A percentile compares a stretch with the other conserved stretches of the same genome.
Evolutionary conservation across 2,888 invertebrate species (phyloP).

Genomic region (Catocala sponsa): DNA sequence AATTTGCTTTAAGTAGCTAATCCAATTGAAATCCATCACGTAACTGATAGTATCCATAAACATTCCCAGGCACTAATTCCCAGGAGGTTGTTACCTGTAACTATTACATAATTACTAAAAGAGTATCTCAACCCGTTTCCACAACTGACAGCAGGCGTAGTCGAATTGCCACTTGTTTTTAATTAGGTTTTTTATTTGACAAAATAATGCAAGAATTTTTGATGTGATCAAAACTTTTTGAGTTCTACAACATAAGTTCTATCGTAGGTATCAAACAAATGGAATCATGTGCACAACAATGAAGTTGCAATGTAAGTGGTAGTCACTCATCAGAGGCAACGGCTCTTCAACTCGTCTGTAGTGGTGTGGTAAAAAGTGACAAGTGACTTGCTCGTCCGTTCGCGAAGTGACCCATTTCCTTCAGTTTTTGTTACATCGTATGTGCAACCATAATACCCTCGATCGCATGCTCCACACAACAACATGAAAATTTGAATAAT

Average conservation of each 20-base stretch:
- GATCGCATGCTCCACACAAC: too few species aligned
- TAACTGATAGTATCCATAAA: neutral
- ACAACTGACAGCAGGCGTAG: slow-evolving; percentile 16
- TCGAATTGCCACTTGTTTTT: slow-evolving; percentile 13
- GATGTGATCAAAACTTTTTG: neutral
- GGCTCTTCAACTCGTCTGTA: too few species aligned
- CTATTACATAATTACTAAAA: slow-evolving; percentile 14
- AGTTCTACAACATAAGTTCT: too few species aligned
- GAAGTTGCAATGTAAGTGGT: too few species aligned
- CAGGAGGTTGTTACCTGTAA: neutral
- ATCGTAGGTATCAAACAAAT: too few species aligned
- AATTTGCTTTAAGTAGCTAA: neutral
- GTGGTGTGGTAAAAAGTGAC: too few species aligned
- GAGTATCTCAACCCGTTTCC: slow-evolving; percentile 13
- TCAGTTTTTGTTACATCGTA: too few species aligned
- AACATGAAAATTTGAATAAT: too few species aligned
- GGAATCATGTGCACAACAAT: too few species aligned
- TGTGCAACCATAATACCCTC: neutral
- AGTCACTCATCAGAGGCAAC: too few species aligned
- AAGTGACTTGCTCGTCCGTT: too few species aligned
- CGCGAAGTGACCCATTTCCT: too few species aligned
- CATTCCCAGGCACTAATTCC: slow-evolving; percentile 10
- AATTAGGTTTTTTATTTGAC: slow-evolving; percentile 7
- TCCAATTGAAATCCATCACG: slow-evolving; percentile 5
- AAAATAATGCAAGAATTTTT: neutral